Conservation (phyloP, 2,113 vertebrate species). For the Hemichromis elongatus region DNA sequence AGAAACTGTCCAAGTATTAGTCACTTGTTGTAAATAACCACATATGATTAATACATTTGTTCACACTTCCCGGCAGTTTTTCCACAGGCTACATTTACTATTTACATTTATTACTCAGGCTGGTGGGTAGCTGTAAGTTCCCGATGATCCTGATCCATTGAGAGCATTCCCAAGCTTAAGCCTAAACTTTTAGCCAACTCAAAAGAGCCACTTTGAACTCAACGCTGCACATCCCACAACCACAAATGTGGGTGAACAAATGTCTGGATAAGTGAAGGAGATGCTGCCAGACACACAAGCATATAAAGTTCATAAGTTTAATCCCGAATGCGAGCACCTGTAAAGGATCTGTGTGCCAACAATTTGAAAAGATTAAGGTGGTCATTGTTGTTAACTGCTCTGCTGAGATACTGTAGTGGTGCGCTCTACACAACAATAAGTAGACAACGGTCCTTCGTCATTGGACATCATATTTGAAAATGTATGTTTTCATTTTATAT, state of each 20-base stretch:
- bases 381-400: neutral
- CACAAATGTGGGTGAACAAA: neutral
- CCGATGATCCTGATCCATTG: neutral
- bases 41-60: neutral
- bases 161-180: neutral
- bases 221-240: neutral
- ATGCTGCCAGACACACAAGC: neutral
- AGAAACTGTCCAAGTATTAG: neutral
- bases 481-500: neutral
- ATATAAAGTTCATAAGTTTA: neutral
- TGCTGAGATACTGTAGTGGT: neutral
- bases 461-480: neutral
- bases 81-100: neutral
- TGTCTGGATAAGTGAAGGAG: neutral
- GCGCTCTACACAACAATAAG: neutral
- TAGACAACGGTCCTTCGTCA: neutral
- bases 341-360: neutral
- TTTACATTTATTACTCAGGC: too few species aligned
- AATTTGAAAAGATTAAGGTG: neutral
- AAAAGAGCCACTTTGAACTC: neutral
- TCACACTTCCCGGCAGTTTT: neutral
- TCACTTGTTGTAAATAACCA: neutral
- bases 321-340: neutral
- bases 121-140: neutral
- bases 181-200: neutral